Evolutionary conservation across 2,888 invertebrate species (phyloP).

Genomic region (Spatulosminthurus flaviceps): DNA sequence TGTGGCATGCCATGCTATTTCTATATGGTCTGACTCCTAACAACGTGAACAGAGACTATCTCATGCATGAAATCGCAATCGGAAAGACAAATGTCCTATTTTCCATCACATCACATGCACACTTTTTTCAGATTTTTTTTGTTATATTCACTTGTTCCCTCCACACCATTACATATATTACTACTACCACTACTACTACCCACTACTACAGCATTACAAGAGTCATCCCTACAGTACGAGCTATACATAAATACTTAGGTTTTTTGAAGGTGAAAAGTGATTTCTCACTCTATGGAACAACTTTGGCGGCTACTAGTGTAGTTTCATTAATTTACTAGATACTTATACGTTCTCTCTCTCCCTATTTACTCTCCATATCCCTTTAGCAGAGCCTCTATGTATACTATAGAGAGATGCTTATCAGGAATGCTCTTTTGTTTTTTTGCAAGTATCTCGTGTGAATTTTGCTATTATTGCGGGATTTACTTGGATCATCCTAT

Average conservation of each 20-base stretch:
- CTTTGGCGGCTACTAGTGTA: conserved; percentile 26
- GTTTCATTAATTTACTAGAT: conserved; percentile 30
- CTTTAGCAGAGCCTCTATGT: no score
- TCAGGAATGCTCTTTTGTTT: not conserved
- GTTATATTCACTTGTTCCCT: conserved; percentile 1
- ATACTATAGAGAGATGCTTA: not conserved
- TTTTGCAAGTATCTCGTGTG: conserved; percentile 1
- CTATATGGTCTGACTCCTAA: conserved; percentile 36
- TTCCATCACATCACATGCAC: conserved; percentile 53
- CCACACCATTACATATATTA: not conserved
- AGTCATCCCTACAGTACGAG: no score
- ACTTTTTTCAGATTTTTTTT: conserved; percentile 43
- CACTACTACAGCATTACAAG: no score
- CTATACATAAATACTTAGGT: no score
- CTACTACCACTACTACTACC: not conserved
- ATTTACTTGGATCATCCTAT: not conserved
- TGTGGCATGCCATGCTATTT: conserved; percentile 40
- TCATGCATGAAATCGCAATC: conserved; percentile 60
- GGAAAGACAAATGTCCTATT: conserved; percentile 61
- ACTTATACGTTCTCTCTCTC: not conserved
- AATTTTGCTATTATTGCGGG: not conserved
- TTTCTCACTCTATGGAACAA: conserved; percentile 43
- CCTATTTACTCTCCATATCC: no score
- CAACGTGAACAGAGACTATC: conserved; percentile 32
- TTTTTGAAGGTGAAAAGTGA: conserved; percentile 53